Percentiles rank a stretch among this genome's conserved stretches.
phyloP scores from a whole-genome alignment of 37 sponge, comb jelly and placozoan genomes.

The Halichondria panicea region DNA sequence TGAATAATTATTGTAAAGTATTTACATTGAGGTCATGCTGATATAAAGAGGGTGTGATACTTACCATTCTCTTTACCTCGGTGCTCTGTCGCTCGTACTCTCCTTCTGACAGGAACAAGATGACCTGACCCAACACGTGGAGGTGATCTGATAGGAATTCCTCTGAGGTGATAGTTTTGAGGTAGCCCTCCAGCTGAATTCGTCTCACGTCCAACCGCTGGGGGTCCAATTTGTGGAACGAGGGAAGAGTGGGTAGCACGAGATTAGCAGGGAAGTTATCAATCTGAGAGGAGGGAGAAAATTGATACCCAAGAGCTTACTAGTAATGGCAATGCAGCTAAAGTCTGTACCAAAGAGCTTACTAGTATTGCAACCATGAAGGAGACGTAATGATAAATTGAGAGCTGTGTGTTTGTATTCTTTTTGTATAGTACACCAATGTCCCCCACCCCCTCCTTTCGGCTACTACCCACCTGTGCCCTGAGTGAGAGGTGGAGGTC shows the following conservation, averaged over 20 bases:
- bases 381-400: too few species aligned
- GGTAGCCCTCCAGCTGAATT: conserved; percentile 43
- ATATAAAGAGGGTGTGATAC: too few species aligned
- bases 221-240: conserved; percentile 59
- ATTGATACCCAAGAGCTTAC: too few species aligned
- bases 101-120: conserved; percentile 41
- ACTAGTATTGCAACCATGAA: too few species aligned
- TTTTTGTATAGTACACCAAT: too few species aligned
- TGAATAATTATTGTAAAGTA: too few species aligned
- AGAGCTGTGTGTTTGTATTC: too few species aligned
- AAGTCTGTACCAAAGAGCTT: too few species aligned
- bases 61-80: conserved; percentile 47
- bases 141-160: conserved; percentile 27
- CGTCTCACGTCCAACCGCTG: conserved; percentile 38
- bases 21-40: too few species aligned
- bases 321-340: too few species aligned
- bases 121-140: conserved; percentile 20
- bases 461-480: conserved; percentile 34
- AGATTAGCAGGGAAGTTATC: conserved; percentile 20
- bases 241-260: conserved; percentile 25
- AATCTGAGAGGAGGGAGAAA: conserved; percentile 16
- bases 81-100: conserved; percentile 28
- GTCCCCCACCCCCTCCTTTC: too few species aligned
- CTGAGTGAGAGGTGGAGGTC: conserved; percentile 59
- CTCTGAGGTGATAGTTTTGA: conserved; percentile 30